Percentiles rank a stretch among this genome's conserved stretches.
These are phyloP conservation scores for Schrankia costaestrigalis DNA, from an alignment of 2,888 invertebrate genomes.

Conservation along the genomic window DNA sequence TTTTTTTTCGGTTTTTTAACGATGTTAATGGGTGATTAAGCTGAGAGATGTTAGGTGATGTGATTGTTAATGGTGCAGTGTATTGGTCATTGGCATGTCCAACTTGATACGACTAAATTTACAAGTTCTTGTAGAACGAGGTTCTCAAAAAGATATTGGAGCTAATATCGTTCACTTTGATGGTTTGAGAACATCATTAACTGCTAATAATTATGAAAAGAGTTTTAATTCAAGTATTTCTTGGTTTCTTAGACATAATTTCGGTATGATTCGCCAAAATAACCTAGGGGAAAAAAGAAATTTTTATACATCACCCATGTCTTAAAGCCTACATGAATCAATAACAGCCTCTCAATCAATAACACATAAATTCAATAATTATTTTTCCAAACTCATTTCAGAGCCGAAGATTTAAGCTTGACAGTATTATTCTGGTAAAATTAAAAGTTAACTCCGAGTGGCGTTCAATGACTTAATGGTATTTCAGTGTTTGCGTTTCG, in stretches of 20 bases:
- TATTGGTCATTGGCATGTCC: no score
- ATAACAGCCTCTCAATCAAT: no score
- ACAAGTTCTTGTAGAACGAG: no score
- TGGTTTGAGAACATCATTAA: not conserved
- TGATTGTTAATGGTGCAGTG: not conserved
- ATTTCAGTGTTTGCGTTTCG: constrained; percentile 68
- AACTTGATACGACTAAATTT: no score
- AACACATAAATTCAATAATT: constrained; percentile 19
- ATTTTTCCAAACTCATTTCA: constrained; percentile 19
- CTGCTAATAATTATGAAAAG: constrained; percentile 9
- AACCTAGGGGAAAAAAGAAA: no score
- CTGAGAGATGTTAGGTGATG: not conserved
- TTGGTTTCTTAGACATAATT: not conserved
- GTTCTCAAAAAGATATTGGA: no score
- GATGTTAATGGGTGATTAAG: constrained; percentile 18
- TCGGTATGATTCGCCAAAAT: no score
- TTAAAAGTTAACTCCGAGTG: constrained; percentile 53
- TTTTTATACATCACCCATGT: no score
- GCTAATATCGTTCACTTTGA: no score
- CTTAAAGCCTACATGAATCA: no score
- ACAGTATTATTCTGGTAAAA: constrained; percentile 52
- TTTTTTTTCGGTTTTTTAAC: constrained; percentile 24
- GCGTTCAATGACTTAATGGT: constrained; percentile 66
- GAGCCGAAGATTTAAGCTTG: constrained; percentile 37
- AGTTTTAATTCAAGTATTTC: no score